Evolutionary conservation across 2,113 vertebrate genomes (phyloP), one percentile per base, ranked within the genome.

Genomic region (Zeus faber): DNA sequence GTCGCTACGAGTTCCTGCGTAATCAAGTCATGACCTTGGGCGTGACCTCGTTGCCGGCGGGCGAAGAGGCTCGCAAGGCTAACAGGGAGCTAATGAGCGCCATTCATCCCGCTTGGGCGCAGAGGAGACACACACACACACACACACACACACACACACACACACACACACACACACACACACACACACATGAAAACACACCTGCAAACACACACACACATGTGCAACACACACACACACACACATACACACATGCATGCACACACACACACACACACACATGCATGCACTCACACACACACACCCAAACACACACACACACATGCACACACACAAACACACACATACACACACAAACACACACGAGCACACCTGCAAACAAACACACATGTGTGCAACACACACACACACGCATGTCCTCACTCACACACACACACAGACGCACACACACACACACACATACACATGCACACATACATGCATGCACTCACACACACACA

Each of bases 31-130:
- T 56, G 72, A 79, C 79, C 76, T 80, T 81, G 70, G 46, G 25
- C 43, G 62, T 70, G 81, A 85, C 81, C 83, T 70, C 70, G 62
- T 67, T 52, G 79, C 83, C 46, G 54, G 56, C 22, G 85, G 83
- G 80, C 80, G 82, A 51, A 47, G 67, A 70, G 66, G 75, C 75
- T 72, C 71, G 71, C 65, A 81, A 81, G 77, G 78, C 79, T 87
- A 84, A 84, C 77, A 67, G 40, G 74, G 65, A 76, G 85, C 81
- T 83, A 87, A 87, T 87, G 81, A 84, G 77, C 59, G 77, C 59
- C 77, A 83, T 84, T 79, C 76, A 80, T 70, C 77, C 76, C 74
- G 67, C 78, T 67, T 67, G 81, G 64, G 65, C 62, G 65, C 53
- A 67, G 51, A 54, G 53, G 31, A 81, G 23, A 72, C 60, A 63